Base-by-base conservation (phyloP, 2,113 vertebrate genomes). In the Turdus rufiventris region DNA sequence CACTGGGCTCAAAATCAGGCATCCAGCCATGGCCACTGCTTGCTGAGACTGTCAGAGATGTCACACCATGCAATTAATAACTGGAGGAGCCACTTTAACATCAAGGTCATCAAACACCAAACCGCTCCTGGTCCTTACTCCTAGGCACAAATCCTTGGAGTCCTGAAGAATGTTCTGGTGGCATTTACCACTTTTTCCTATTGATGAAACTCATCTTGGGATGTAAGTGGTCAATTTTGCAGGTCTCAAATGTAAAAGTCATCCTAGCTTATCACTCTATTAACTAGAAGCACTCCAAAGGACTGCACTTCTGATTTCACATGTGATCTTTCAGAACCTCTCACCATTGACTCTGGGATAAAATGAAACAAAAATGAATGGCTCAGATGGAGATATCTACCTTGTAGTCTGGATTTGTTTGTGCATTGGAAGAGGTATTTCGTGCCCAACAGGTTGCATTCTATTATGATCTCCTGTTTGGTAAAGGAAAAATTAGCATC, bases 61-160 rank as follows among this genome's bases (percentile, higher is more conserved):
- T n/a, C 50, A 42, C 20, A 25, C 12, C 40, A 36, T 10, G 14
- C 43, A 78, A 28, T 66, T 62, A 70, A 33, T 1, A 4, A 8
- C 29, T 40, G n/a, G 21, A 68, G 19, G 5, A 85, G 12, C 1
- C 36, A 17, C 31, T 75, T 72, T 5, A 75, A 5, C 34, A 68
- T 20, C 34, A 33, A 11, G 2, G 5, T 16, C 36, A 51, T 33
- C 36, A 88, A 68, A 79, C 36, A 47, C 29, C 24, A 79, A 61
- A 56, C 4, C 58, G 13, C 2, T 84, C 17, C 57, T 1, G 0
- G 20, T 72, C 16, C 19, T 14, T 42, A 1, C 2, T 50, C 10
- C 31, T 15, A 42, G 34, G 9, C n/a, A 78, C 4, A 8, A 57
- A 4, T 15, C 21, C 20, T 63, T 67, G 23, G 16, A 31, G 26